These are phyloP conservation scores for Apamea sordens DNA, from an alignment of 2,888 invertebrate genomes.

Conservation along the genomic window DNA sequence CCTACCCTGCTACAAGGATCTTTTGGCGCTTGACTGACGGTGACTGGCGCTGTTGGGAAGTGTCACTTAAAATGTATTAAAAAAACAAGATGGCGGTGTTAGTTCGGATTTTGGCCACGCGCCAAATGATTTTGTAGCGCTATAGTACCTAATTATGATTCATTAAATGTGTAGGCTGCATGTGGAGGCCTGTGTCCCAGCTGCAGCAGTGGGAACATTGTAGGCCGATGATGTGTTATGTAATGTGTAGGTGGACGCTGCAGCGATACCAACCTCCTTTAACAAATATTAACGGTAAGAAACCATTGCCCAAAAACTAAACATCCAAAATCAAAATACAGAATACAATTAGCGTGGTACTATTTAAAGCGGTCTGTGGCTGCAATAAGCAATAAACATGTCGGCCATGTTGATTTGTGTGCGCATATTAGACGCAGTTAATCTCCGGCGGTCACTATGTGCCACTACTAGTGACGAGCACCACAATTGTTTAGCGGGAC, in stretches of 20 bases:
- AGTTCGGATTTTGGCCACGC: not conserved
- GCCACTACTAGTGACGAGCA: slow-evolving; percentile 1
- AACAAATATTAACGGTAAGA: no score
- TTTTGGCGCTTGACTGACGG: not conserved
- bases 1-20: not conserved
- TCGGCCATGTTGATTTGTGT: slow-evolving; percentile 64
- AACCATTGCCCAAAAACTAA: slow-evolving; percentile 1
- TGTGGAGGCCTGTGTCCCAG: no score
- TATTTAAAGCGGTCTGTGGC: slow-evolving; percentile 20
- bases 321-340: not conserved
- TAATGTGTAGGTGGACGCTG: not conserved
- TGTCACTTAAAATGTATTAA: not conserved
- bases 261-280: no score
- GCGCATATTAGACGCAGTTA: slow-evolving; percentile 68
- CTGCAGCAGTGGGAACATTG: no score
- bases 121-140: not conserved
- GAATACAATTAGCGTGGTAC: slow-evolving; percentile 19
- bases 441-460: slow-evolving; percentile 58
- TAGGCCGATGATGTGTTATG: no score
- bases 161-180: not conserved
- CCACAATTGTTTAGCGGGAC: slow-evolving; percentile 1
- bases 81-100: not conserved
- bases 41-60: not conserved
- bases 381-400: slow-evolving; percentile 52
- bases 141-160: not conserved